These are phyloP conservation scores for Typhlichthys subterraneus DNA, from an alignment of 2,797 vertebrate species.

Conservation along the genomic window DNA sequence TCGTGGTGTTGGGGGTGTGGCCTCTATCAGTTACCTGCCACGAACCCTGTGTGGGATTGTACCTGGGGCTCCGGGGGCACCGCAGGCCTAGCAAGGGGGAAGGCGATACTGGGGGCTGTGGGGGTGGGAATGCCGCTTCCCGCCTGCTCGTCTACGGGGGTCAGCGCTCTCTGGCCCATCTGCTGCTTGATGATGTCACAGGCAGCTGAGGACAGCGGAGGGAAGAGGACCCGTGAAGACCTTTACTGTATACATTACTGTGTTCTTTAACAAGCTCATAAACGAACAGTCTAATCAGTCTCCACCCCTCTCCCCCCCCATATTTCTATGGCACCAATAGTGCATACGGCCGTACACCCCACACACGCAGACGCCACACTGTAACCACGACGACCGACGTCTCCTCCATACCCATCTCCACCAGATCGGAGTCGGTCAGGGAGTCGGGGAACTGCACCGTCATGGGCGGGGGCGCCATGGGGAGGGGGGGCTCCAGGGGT, in stretches of 20 bases:
- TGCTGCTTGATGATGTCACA: slow-evolving; percentile 76
- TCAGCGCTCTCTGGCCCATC: slow-evolving; percentile 51
- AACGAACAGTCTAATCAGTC: no score
- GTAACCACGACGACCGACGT: not conserved
- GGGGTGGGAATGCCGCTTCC: slow-evolving; percentile 81
- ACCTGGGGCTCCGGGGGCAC: slow-evolving; percentile 84
- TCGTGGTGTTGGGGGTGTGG: no score
- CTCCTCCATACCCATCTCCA: slow-evolving; percentile 81
- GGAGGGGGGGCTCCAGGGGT: slow-evolving; percentile 76
- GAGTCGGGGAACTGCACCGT: slow-evolving; percentile 68
- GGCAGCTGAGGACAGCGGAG: slow-evolving; percentile 68
- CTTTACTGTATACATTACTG: no score
- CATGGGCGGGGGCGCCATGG: slow-evolving; percentile 43
- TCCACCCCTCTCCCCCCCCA: no score
- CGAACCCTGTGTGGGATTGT: not conserved
- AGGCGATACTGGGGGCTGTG: slow-evolving; percentile 85
- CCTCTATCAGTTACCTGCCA: no score
- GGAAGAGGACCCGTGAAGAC: not conserved
- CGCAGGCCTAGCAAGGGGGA: slow-evolving; percentile 84
- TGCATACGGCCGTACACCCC: no score
- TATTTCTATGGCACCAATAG: no score
- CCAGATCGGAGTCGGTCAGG: slow-evolving; percentile 83
- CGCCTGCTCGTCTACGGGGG: slow-evolving; percentile 52
- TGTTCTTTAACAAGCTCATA: no score
- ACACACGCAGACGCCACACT: not conserved